Evolutionary conservation across 2,888 invertebrate genomes (phyloP).

Genomic region (Shargacucullia verbasci): DNA sequence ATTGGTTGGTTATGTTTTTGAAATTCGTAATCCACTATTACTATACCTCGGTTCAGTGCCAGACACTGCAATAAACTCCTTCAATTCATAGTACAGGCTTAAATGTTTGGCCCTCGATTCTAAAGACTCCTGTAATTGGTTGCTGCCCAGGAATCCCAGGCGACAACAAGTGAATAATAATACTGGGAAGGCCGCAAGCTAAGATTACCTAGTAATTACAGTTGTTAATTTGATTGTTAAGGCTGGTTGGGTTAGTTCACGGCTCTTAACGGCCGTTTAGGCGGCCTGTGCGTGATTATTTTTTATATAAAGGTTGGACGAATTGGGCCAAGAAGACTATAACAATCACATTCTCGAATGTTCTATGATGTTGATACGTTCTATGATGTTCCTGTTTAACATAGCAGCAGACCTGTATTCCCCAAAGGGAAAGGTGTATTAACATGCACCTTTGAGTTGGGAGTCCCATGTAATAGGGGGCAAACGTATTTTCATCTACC

Average conservation of each 20-base stretch:
- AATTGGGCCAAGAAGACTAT: background rate
- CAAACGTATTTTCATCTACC: no score
- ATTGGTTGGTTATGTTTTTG: conserved; percentile 4
- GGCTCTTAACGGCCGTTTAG: conserved; percentile 31
- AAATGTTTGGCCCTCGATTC: conserved; percentile 8
- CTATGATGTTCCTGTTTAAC: no score
- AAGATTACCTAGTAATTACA: conserved; percentile 16
- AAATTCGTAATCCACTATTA: conserved; percentile 4
- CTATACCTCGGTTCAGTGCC: background rate
- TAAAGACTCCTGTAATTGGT: conserved; percentile 24
- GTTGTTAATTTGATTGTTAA: conserved; percentile 40
- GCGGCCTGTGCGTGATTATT: conserved; percentile 22
- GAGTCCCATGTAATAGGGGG: no score
- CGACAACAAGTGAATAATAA: conserved; percentile 27
- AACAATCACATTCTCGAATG: conserved; percentile 19
- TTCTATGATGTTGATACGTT: conserved; percentile 17
- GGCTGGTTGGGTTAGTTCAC: conserved; percentile 11
- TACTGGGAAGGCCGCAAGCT: conserved; percentile 5
- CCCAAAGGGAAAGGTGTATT: no score
- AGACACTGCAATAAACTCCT: background rate
- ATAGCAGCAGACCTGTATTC: no score
- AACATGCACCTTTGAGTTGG: no score
- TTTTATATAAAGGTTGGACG: conserved; percentile 22
- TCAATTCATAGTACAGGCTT: background rate
- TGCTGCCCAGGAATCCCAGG: conserved; percentile 21